Evolutionary conservation across 2,113 vertebrate genomes (phyloP).

Genomic region (Onychorhynchus coronatus): DNA sequence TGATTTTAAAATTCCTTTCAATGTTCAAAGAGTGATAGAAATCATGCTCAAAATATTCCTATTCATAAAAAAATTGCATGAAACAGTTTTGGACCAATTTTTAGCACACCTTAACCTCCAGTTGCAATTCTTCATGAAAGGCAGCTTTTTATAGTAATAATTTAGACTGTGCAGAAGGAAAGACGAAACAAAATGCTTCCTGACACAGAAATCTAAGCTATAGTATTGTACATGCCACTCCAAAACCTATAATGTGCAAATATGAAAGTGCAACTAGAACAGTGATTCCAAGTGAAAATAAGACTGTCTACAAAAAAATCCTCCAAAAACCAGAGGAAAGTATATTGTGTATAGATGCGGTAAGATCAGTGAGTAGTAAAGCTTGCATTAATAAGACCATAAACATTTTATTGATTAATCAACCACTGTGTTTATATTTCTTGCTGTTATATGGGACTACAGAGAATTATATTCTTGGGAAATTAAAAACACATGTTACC

Average conservation of each 20-base stretch:
- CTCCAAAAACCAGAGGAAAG: neutral
- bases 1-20: neutral
- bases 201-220: neutral
- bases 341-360: neutral
- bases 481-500: conserved; percentile 2
- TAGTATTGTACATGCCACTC: neutral
- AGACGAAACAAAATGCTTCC: neutral
- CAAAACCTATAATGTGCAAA: neutral
- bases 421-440: neutral
- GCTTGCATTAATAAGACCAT: neutral
- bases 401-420: conserved; percentile 27
- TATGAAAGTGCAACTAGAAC: neutral
- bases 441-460: conserved; percentile 1
- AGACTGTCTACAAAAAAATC: neutral
- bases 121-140: neutral
- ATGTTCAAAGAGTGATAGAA: neutral
- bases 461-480: neutral
- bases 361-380: conserved; percentile 1
- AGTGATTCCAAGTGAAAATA: neutral
- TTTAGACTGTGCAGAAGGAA: neutral
- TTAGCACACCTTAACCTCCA: neutral
- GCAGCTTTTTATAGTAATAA: neutral
- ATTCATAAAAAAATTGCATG: neutral
- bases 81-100: neutral
- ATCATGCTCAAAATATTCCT: neutral